Evolutionary conservation across 2,888 invertebrate genomes (phyloP), one percentile per base, ranked within the genome.

Genomic region (Luffia ferchaultella): DNA sequence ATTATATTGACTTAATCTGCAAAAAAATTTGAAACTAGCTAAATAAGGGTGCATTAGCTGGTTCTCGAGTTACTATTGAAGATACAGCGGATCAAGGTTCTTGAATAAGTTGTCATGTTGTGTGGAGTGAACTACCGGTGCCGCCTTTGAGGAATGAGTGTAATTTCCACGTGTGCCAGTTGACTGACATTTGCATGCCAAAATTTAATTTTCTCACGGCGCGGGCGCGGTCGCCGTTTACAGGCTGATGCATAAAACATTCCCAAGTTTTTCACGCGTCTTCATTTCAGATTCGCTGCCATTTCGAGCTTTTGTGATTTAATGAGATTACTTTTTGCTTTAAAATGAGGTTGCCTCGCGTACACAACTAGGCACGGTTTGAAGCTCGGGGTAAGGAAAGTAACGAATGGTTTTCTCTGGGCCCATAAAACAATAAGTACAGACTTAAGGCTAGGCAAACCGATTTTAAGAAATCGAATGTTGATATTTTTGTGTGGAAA

Each of bases 121-220:
- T n/a, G n/a, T n/a, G n/a, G n/a, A n/a, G n/a, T n/a, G n/a, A n/a
- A n/a, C 30, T 12, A 12, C 5, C 30, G 30, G 30, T 12, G 30
- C 12, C 30, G 30, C 5, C 30, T 30, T 7, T 30, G 45, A 49
- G 43, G 40, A 51, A 49, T 50, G 48, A 50, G 50, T 57, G 57
- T 62, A 60, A 64, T 60, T 61, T 57, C 64, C 52, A 57, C 53
- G 55, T 53, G 62, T 62, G 66, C 65, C 70, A 67, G 62, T 57
- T 68, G 70, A 72, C 65, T 71, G 72, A 71, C 73, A 73, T 67
- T 63, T 67, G 62, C 68, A 65, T 66, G 63, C 61, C 63, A 62
- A 66, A 72, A 72, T 73, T 74, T 74, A 74, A 74, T 74, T 74
- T 70, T 68, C 73, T 65, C 70, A 73, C 71, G 72, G 73, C 68